A percentile compares a stretch with the other conserved stretches of the same genome.
Evolutionary conservation across 2,113 vertebrate species (phyloP).

Genomic region (Amphiprion ocellaris): DNA sequence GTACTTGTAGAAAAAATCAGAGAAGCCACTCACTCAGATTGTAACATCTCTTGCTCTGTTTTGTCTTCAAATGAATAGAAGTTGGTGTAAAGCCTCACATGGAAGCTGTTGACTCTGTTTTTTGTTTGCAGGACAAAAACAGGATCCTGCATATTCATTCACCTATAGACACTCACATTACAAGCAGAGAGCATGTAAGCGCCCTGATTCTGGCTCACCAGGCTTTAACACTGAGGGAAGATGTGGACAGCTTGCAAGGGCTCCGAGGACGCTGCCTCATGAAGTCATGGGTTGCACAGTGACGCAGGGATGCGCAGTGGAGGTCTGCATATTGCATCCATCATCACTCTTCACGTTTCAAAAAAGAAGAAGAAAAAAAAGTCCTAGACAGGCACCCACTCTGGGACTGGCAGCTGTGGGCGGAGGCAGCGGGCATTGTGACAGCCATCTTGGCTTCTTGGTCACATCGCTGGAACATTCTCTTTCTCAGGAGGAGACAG

Average conservation of each 20-base stretch:
- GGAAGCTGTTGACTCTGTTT: background rate
- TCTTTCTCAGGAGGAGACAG: slow-evolving; percentile 54
- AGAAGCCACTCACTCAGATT: background rate
- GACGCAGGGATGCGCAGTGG: slow-evolving; percentile 26
- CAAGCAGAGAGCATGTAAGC: slow-evolving; percentile 27
- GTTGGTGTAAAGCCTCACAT: background rate
- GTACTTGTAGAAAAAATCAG: slow-evolving; percentile 23
- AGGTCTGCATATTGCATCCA: slow-evolving; percentile 26
- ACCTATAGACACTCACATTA: slow-evolving; percentile 32
- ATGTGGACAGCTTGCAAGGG: slow-evolving; percentile 31
- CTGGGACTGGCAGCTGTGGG: slow-evolving; percentile 35
- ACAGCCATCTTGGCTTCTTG: slow-evolving; percentile 39
- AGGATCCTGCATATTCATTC: slow-evolving; percentile 48
- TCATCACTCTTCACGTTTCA: slow-evolving; percentile 40
- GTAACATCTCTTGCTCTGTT: background rate
- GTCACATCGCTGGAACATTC: slow-evolving; percentile 33
- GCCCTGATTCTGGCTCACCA: slow-evolving; percentile 28
- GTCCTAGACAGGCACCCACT: slow-evolving; percentile 21
- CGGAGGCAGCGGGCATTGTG: background rate
- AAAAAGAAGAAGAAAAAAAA: slow-evolving; percentile 32
- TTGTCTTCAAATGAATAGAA: background rate
- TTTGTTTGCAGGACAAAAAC: slow-evolving; percentile 7
- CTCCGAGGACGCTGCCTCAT: slow-evolving; percentile 19
- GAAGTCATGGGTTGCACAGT: slow-evolving; percentile 27
- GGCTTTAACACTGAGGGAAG: slow-evolving; percentile 24